These are phyloP conservation scores for Ormyrus labotus DNA, from an alignment of 2,888 invertebrate species.

Conservation along the genomic window DNA sequence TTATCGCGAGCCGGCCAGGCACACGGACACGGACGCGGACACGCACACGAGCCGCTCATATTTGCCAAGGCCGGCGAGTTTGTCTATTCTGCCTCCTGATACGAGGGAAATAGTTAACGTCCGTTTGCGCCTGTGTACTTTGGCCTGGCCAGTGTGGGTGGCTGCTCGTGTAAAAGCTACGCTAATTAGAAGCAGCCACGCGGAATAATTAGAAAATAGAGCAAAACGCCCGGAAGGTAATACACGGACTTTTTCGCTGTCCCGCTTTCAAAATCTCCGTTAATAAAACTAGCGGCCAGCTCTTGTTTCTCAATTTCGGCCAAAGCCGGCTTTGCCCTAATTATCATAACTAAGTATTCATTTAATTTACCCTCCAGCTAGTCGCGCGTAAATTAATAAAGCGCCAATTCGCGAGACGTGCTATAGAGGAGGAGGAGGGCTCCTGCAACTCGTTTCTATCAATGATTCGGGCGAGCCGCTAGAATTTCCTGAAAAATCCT, in stretches of 20 bases:
- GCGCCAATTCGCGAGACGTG: too few species aligned
- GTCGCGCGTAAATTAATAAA: too few species aligned
- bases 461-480: too few species aligned
- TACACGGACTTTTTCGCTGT: conserved; percentile 33
- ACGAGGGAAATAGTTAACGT: conserved; percentile 47
- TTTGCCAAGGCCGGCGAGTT: conserved; percentile 32
- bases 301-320: conserved; percentile 17
- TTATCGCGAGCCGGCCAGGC: conserved; percentile 22
- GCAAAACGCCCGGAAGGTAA: conserved; percentile 54
- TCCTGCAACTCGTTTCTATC: too few species aligned
- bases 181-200: conserved; percentile 68
- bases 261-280: conserved; percentile 31
- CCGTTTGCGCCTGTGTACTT: conserved; percentile 43
- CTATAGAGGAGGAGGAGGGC: too few species aligned
- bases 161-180: conserved; percentile 59
- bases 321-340: conserved; percentile 8
- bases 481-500: too few species aligned
- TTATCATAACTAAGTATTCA: conserved; percentile 45
- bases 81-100: conserved; percentile 9
- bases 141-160: conserved; percentile 32
- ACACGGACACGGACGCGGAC: neutral
- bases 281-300: conserved; percentile 1
- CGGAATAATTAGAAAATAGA: conserved; percentile 70
- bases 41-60: conserved; percentile 28
- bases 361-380: neutral